Evolutionary conservation across 2,113 vertebrate genomes (phyloP).

Genomic region (Mirza zaza): DNA sequence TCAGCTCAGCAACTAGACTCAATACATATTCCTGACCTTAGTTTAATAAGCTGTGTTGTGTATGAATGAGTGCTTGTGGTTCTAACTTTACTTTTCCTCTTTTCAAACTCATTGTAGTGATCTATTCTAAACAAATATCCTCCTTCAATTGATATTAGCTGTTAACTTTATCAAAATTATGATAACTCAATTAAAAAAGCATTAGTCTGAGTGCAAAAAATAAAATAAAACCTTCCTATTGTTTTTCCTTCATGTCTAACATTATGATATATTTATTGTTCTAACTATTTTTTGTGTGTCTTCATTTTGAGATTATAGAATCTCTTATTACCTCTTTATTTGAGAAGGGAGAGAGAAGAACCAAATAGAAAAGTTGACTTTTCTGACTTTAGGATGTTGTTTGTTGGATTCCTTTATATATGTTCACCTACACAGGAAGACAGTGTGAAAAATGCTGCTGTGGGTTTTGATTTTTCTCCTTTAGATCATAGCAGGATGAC

Average conservation of each 20-base stretch:
- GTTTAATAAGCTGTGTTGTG: background rate
- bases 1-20: background rate
- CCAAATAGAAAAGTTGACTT: background rate
- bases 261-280: background rate
- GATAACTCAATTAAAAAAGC: background rate
- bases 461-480: conserved; percentile 40
- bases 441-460: background rate
- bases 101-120: background rate
- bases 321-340: background rate
- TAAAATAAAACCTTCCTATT: background rate
- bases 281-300: background rate
- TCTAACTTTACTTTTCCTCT: background rate
- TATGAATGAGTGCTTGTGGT: background rate
- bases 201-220: background rate
- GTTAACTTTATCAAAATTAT: background rate
- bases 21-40: background rate
- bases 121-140: background rate
- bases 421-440: background rate
- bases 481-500: background rate
- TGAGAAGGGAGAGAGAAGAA: background rate
- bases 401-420: background rate
- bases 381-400: background rate
- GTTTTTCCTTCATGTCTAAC: background rate
- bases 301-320: background rate
- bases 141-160: background rate